Evolutionary conservation across 2,797 vertebrate genomes (phyloP), one percentile per base, ranked within the genome.

Genomic region (Sparus aurata): DNA sequence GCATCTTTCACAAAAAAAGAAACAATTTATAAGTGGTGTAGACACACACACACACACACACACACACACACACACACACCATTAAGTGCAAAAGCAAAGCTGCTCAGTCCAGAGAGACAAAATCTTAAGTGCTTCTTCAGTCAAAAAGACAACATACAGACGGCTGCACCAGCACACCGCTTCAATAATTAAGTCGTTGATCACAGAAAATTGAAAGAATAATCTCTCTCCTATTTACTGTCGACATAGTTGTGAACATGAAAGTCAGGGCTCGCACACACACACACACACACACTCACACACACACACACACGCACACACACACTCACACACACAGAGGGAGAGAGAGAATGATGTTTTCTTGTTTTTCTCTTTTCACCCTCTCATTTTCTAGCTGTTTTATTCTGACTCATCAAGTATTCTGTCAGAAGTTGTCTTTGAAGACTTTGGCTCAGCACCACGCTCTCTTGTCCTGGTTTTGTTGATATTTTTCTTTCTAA

Each of bases 391-490:
- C 69, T 59, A 73, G 77, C 82, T 25, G 72, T 91, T 91, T 90
- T 87, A 89, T 91, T 92, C 88, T 69, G 80, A 90, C 80, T 94
- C 91, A 94, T 94, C 87, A 89, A 54, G 45, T 73, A 94, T 94
- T 95, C 93, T 86, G 84, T 94, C 92, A 94, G 93, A 94, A 92
- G 90, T 93, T 64, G 83, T 90, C 87, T 94, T 93, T 91, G 91
- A 94, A 92, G 91, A 89, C 80, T 85, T 83, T 79, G 85, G 82
- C 81, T 85, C 80, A 59, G 79, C 34, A 77, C 72, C 71, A 62
- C 69, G 68, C 79, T 90, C 84, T 78, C 88, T 92, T 90, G 90
- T 93, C 90, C 90, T 89, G 87, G 85, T 92, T 91, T 89, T 92
- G 88, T 92, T 89, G 85, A 89, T 91, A 87, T 91, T 91, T 93